Conservation (phyloP, 2,797 vertebrate genomes). For the Galago senegalensis region DNA sequence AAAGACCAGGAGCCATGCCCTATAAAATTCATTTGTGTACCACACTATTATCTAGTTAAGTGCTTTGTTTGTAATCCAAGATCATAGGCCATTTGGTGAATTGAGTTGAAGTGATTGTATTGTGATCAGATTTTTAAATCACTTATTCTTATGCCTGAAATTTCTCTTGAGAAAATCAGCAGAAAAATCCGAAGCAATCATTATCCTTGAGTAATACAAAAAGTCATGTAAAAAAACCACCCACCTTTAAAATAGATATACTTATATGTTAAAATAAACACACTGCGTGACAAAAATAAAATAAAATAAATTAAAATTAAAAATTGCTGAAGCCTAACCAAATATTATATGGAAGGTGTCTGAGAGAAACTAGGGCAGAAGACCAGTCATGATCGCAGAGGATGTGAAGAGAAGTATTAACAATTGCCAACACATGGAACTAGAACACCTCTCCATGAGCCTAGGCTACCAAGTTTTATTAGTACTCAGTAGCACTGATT, state of each 20-base stretch:
- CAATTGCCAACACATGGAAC: not conserved
- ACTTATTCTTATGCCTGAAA: conserved; percentile 47
- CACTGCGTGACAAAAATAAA: not conserved
- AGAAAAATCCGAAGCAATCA: conserved; percentile 41
- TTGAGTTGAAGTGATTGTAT: not conserved
- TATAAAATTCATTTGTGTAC: not conserved
- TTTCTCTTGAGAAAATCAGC: conserved; percentile 45
- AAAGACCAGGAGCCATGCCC: not conserved
- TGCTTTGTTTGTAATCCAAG: not conserved
- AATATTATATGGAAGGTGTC: not conserved
- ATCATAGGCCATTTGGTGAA: conserved; percentile 11
- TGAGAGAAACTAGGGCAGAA: not conserved
- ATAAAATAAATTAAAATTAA: not conserved
- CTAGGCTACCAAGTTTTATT: not conserved
- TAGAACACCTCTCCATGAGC: not conserved
- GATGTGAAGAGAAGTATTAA: conserved; percentile 13
- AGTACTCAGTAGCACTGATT: not conserved
- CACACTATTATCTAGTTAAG: not conserved
- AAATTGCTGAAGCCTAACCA: not conserved
- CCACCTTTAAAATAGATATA: conserved; percentile 57
- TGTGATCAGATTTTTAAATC: conserved; percentile 67
- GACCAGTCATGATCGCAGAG: not conserved
- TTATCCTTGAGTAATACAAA: conserved; percentile 60
- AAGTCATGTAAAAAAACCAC: conserved; percentile 44
- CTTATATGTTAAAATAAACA: conserved; percentile 34